Percentiles rank a stretch among this genome's conserved stretches.
These are phyloP conservation scores for Cartodere bifasciata DNA, from an alignment of 2,888 invertebrate genomes.

Conservation along the genomic window DNA sequence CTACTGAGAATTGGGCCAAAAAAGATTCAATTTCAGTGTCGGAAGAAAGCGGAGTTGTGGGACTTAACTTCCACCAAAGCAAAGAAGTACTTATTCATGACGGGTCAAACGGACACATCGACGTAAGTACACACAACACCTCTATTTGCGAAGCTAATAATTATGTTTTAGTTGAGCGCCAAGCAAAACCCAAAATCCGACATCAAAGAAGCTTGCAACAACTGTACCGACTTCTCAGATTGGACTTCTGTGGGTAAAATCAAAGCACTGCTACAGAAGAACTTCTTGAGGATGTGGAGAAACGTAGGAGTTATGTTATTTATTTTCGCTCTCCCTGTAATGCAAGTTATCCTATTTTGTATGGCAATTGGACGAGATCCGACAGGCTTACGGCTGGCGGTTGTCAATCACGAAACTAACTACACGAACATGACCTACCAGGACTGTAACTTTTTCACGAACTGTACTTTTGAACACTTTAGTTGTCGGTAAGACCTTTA, in stretches of 20 bases:
- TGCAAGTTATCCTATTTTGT: conserved; percentile 90
- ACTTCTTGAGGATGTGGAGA: conserved; percentile 83
- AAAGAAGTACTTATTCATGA: conserved; percentile 77
- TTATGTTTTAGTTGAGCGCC: conserved; percentile 17
- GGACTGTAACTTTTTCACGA: conserved; percentile 38
- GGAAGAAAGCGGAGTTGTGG: conserved; percentile 76
- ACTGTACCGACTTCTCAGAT: conserved; percentile 42
- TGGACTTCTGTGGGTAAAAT: conserved; percentile 76
- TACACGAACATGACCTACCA: conserved; percentile 24
- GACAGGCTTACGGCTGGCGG: conserved; percentile 65
- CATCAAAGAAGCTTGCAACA: conserved; percentile 40
- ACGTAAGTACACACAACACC: conserved; percentile 33
- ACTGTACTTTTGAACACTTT: conserved; percentile 57
- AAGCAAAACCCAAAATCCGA: conserved; percentile 22
- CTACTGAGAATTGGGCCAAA: conserved; percentile 67
- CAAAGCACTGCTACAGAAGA: conserved; percentile 73
- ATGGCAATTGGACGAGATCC: conserved; percentile 84
- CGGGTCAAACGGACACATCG: conserved; percentile 51
- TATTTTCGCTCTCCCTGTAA: conserved; percentile 81
- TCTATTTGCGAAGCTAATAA: not conserved
- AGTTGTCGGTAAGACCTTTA: conserved; percentile 27
- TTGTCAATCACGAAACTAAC: conserved; percentile 54
- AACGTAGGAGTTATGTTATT: conserved; percentile 89
- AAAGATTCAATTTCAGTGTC: conserved; percentile 75
- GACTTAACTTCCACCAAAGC: conserved; percentile 81